These are phyloP conservation scores for Pterobdella sp. DNA, from an alignment of 2,888 invertebrate species.

Conservation along the genomic window DNA sequence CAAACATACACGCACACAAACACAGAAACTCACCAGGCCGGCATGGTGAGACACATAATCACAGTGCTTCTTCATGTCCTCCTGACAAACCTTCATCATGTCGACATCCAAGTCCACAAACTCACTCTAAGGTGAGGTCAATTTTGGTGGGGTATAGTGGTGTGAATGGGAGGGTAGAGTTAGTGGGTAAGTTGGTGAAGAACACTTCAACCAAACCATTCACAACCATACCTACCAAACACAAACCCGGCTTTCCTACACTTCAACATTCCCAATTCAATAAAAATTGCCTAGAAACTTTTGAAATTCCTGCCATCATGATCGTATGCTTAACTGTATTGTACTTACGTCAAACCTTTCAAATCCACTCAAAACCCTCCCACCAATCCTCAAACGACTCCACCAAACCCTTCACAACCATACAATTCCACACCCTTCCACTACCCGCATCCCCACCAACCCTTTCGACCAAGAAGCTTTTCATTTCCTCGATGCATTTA, in stretches of 20 bases:
- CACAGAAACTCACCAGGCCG: conserved; percentile 44
- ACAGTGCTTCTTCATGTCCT: conserved; percentile 44
- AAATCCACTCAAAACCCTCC: background rate
- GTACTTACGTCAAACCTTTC: too few species aligned
- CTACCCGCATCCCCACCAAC: conserved; percentile 42
- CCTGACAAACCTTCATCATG: conserved; percentile 43
- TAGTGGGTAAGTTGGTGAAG: background rate
- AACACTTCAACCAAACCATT: background rate
- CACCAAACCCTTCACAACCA: background rate
- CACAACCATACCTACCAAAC: background rate
- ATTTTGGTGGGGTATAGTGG: background rate
- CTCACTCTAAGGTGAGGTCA: conserved; percentile 64
- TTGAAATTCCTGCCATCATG: too few species aligned
- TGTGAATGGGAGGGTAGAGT: background rate
- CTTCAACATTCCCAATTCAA: background rate
- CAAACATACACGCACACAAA: too few species aligned
- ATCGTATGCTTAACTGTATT: too few species aligned
- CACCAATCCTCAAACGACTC: background rate
- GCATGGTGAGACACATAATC: conserved; percentile 42
- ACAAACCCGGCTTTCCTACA: background rate
- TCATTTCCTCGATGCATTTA: conserved; percentile 81
- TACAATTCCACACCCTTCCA: background rate
- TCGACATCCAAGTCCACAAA: conserved; percentile 63
- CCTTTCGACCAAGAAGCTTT: conserved; percentile 76
- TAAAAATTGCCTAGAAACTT: too few species aligned